Evolutionary conservation across 2,888 invertebrate species (phyloP), one percentile per base, ranked within the genome.

Genomic region (Limnephilus rhombicus): DNA sequence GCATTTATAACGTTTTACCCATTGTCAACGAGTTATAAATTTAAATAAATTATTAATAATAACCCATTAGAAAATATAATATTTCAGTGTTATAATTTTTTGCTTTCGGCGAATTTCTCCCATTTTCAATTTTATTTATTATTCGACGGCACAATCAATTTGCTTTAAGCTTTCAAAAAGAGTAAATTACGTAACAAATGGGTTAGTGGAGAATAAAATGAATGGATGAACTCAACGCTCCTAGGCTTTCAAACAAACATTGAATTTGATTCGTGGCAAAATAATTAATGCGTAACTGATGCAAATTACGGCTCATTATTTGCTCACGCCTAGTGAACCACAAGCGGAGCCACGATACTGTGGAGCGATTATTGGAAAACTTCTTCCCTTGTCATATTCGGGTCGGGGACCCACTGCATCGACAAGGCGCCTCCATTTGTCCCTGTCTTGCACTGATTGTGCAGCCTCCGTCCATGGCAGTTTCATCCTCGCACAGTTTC

Each of bases 251-350:
- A 34, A 68, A 87, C 87, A 53, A 68, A 68, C 68, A 86, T 11
- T 53, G 87, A 88, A 88, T 88, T 88, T 88, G 88, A 88, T 88
- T 88, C n/a, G 80, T 18, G 80, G 37, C 80, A 41, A 3, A 89
- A 89, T 89, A 89, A 89, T 89, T 89, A 80, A 80, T 80, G 88
- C 80, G 88, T 89, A 89, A 89, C 31, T 37, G 88, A 89, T 89
- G 80, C 80, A 89, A 89, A 89, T 89, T 89, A 89, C 5, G 88
- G 80, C 37, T 80, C 37, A 41, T 80, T 89, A 89, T 89, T 89
- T 89, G 88, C 37, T 80, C 80, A 24, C 18, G 31, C 37, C 37
- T 37, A 89, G 34, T 80, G 80, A 15, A 80, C 24, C 68, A 68
- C 24, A n/a, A 4, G 24, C 68, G 68, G 68, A 68, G 68, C 68